phyloP scores from a whole-genome alignment of 2,797 vertebrate species.

The Nothura maculosa region DNA sequence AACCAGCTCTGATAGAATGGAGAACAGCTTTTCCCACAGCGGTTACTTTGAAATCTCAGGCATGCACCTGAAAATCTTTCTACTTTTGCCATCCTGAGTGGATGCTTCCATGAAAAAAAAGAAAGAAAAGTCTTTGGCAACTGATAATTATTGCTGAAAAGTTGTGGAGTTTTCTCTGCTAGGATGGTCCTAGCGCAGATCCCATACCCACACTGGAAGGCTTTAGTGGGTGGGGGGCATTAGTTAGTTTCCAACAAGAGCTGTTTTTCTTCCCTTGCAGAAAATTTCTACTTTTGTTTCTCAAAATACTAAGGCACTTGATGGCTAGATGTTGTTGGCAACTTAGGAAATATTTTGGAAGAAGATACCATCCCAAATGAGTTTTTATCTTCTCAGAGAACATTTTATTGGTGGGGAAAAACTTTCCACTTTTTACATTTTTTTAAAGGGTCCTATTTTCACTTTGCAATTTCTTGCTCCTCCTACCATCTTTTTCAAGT shows the following conservation, averaged over 20 bases:
- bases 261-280: background rate
- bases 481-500: slow-evolving; percentile 15
- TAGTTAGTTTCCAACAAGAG: background rate
- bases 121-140: slow-evolving; percentile 19
- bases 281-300: background rate
- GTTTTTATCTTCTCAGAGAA: slow-evolving; percentile 16
- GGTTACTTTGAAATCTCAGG: background rate
- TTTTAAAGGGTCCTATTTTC: background rate
- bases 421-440: background rate
- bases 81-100: background rate
- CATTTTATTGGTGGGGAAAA: background rate
- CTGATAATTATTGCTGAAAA: slow-evolving; percentile 1
- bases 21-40: background rate
- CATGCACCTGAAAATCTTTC: background rate
- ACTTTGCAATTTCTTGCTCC: background rate
- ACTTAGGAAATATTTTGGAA: background rate
- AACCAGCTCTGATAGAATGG: background rate
- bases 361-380: background rate
- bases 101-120: background rate
- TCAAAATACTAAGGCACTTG: slow-evolving; percentile 11
- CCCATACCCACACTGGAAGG: background rate
- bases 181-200: background rate
- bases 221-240: background rate
- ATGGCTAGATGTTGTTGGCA: background rate
- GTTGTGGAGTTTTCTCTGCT: background rate